phyloP scores from a whole-genome alignment of 1,140 invertebrate genomes.

The Telenomus remus region DNA sequence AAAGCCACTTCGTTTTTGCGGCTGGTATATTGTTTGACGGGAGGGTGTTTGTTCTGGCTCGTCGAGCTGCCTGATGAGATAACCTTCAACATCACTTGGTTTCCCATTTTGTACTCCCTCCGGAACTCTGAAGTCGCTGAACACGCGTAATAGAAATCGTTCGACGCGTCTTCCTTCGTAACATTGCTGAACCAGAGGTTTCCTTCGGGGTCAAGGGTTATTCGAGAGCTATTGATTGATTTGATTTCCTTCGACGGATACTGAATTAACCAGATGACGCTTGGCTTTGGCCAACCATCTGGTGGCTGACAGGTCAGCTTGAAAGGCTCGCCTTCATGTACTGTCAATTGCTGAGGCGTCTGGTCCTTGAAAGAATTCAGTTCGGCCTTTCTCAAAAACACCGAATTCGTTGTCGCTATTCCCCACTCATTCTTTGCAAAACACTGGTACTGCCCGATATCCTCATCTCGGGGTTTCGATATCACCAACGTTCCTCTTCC shows the following conservation, averaged over 20 bases:
- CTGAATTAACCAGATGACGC: constrained; percentile 94
- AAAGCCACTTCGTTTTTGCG: constrained; percentile 90
- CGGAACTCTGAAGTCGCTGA: constrained; percentile 90
- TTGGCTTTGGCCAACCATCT: constrained; percentile 95
- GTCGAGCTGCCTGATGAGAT: constrained; percentile 84
- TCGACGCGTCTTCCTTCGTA: constrained; percentile 86
- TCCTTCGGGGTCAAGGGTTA: constrained; percentile 95
- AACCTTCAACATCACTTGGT: constrained; percentile 86
- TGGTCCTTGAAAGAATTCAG: constrained; percentile 93
- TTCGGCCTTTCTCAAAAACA: constrained; percentile 95
- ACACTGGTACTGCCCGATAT: constrained; percentile 97
- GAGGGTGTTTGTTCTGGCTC: constrained; percentile 85
- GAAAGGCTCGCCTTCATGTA: constrained; percentile 90
- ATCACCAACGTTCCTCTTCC: constrained; percentile 94
- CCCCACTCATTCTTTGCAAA: constrained; percentile 97
- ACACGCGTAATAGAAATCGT: constrained; percentile 91
- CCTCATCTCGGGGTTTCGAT: constrained; percentile 90
- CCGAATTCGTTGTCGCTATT: constrained; percentile 93
- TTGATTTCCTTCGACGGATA: constrained; percentile 85
- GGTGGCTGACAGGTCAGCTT: constrained; percentile 92
- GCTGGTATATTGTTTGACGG: constrained; percentile 87
- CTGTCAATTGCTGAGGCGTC: constrained; percentile 78
- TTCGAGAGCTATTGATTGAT: constrained; percentile 93
- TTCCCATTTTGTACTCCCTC: constrained; percentile 94
- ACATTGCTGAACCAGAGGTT: constrained; percentile 95